These are phyloP conservation scores for Alouatta palliata DNA, from an alignment of 2,113 vertebrate genomes.

Conservation along the genomic window DNA sequence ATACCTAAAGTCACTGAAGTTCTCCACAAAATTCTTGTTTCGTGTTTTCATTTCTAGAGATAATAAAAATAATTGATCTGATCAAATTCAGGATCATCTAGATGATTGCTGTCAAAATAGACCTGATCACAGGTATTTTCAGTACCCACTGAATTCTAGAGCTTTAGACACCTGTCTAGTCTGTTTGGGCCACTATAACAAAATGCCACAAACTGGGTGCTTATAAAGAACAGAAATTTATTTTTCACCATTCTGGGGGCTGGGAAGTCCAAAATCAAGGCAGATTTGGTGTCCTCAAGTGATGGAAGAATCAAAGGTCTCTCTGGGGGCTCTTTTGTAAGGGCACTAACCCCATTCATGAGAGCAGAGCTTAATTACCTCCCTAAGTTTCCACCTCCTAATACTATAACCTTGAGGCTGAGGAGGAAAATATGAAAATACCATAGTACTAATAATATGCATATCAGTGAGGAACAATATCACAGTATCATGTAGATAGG, in stretches of 20 bases:
- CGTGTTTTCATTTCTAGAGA: conserved; percentile 3
- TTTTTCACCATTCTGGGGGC: background rate
- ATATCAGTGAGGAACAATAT: background rate
- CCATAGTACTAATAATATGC: background rate
- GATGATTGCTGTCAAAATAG: background rate
- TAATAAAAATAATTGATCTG: background rate
- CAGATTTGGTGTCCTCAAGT: background rate
- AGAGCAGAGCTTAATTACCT: background rate
- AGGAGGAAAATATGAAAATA: background rate
- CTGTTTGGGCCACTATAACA: background rate
- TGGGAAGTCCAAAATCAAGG: background rate
- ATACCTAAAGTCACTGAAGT: background rate
- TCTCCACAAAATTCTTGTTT: background rate
- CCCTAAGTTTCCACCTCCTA: background rate
- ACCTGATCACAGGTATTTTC: background rate
- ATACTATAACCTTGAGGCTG: background rate
- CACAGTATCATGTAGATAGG: background rate
- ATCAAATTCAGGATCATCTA: background rate
- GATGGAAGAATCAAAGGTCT: background rate
- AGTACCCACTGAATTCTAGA: background rate
- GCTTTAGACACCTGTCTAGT: background rate
- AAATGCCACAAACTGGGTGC: background rate
- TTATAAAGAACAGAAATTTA: background rate
- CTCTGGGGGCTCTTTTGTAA: background rate
- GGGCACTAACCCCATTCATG: too few relatives aligned